Evolutionary conservation across 2,797 vertebrate genomes (phyloP).

Genomic region (Alectoris magna): DNA sequence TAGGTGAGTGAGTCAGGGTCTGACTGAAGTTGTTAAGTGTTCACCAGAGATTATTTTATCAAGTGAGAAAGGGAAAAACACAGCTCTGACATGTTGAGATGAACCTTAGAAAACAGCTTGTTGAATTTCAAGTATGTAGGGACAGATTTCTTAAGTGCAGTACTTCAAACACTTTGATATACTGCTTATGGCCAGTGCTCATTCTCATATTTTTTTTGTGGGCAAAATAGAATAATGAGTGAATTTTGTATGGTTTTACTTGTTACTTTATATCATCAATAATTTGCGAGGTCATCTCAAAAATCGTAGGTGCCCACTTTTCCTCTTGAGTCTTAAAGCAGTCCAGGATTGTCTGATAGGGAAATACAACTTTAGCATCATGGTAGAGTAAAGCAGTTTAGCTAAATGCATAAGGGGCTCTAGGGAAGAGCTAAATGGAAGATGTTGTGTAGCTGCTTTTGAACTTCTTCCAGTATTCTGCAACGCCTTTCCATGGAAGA

Average conservation of each 20-base stretch:
- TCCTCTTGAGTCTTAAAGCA: background rate
- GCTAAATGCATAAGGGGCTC: background rate
- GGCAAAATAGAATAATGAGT: background rate
- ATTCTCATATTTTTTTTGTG: background rate
- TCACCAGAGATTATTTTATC: background rate
- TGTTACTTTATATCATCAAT: background rate
- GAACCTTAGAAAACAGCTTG: background rate
- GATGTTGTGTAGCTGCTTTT: background rate
- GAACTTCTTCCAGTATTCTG: background rate
- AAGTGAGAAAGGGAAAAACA: background rate
- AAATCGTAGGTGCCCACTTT: background rate
- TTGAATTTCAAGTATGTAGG: background rate
- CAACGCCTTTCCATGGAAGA: background rate
- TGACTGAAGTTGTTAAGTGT: background rate
- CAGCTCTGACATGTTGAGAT: background rate
- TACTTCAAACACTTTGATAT: background rate
- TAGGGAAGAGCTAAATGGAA: background rate
- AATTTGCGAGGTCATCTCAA: background rate
- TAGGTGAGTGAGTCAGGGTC: rapidly evolving
- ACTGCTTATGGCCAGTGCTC: background rate
- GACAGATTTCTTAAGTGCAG: background rate
- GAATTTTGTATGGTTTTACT: background rate
- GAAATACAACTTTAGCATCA: background rate
- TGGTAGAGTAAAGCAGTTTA: background rate
- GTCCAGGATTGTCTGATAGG: background rate